These are phyloP conservation scores for Hirtodrosophila confusa DNA, from an alignment of 2,888 invertebrate species.

Conservation along the genomic window DNA sequence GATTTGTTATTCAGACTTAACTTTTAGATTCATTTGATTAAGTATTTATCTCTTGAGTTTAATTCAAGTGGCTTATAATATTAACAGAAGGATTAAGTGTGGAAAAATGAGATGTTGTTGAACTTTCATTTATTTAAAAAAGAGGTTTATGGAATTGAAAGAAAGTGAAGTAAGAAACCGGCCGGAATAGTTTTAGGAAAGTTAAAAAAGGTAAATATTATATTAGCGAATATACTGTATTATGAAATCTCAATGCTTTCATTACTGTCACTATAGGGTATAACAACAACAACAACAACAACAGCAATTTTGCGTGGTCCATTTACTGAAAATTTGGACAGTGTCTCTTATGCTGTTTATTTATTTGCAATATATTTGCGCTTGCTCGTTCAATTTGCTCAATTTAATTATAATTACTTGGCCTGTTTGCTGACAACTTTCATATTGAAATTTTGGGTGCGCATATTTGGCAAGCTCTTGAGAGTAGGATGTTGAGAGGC, in stretches of 20 bases:
- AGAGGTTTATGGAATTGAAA: too few relatives aligned
- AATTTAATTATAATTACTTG: conserved; percentile 73
- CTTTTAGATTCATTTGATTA: too few relatives aligned
- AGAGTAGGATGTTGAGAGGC: conserved; percentile 9
- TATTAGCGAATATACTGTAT: too few relatives aligned
- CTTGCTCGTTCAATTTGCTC: conserved; percentile 58
- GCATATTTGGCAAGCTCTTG: conserved; percentile 40
- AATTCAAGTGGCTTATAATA: too few relatives aligned
- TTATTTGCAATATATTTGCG: conserved; percentile 49
- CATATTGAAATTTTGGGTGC: conserved; percentile 39
- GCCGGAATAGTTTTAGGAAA: too few relatives aligned
- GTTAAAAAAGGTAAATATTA: too few relatives aligned
- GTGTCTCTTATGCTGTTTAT: conserved; percentile 20
- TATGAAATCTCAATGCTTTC: neutral
- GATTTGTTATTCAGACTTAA: too few relatives aligned
- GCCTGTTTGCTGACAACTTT: conserved; percentile 61
- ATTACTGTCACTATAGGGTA: conserved; percentile 18
- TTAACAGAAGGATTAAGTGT: too few relatives aligned
- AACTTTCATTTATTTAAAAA: too few relatives aligned
- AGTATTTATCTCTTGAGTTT: too few relatives aligned
- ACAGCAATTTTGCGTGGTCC: conserved; percentile 56
- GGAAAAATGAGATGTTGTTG: too few relatives aligned
- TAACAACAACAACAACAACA: neutral
- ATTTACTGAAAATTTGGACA: conserved; percentile 42
- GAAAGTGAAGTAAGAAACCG: too few relatives aligned